Base-by-base conservation (phyloP, 2,797 vertebrate species). In the Thaleichthys pacificus region DNA sequence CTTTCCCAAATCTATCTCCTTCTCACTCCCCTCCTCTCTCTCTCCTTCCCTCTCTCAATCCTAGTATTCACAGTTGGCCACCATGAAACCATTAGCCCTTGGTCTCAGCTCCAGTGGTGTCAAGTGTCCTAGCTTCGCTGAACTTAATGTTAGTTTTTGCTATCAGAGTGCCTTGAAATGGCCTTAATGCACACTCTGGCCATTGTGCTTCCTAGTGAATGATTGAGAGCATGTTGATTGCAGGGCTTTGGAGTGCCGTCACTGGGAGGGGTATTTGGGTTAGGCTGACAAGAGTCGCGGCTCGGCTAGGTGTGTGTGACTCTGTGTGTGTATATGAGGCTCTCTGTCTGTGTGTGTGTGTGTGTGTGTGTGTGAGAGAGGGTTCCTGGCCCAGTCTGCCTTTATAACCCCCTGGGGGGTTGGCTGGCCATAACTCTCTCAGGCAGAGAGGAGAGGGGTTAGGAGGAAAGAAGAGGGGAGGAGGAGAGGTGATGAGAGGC, bases 151-250 rank as follows among this genome's bases (percentile, higher is more conserved):
- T 79, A 76, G 87, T 24, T 85, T 85, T 83, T 81, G 76, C 80
- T 78, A 82, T 82, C 80, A 78, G 38, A 80, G 54, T 78, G 81
- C 77, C 82, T 80, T 85, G 76, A 84, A 85, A 79, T 84, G 85
- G 81, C 83, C 79, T 79, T 88, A 88, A 91, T 85, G 86, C 70
- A 74, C 78, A 79, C 76, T 69, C 81, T 84, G 83, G 81, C 78
- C 86, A 82, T 82, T 86, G 85, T 85, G 85, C 77, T 7, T 22
- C 75, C 65, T 70, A 75, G 76, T 65, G n/a, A 1, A 82, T 89
- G 87, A 90, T 90, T 84, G 86, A 88, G 77, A 77, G 86, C 84
- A 89, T 86, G 88, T 85, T 91, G 91, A 91, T 89, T 87, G 89
- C 80, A 61, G 74, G 77, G 84, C 84, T 84, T 89, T 89, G 83